A percentile compares a stretch with the other conserved stretches of the same genome.
Conservation (phyloP, 2,888 invertebrate species). For the Thereva nobilitata region DNA sequence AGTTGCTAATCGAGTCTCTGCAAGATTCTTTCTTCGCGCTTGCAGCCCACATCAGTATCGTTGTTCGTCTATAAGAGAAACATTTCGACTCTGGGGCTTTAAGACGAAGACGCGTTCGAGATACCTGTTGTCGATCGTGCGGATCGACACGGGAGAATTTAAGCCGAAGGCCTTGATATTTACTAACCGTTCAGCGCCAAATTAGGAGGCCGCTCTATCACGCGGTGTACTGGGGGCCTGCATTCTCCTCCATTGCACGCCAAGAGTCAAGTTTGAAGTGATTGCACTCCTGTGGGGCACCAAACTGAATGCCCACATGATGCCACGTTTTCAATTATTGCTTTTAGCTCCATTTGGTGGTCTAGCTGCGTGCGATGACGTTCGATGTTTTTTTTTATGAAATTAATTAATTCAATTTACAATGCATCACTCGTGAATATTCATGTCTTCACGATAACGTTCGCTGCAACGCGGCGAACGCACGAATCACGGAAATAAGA, state of each 20-base stretch:
- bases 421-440: slow-evolving; percentile 24
- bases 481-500: background rate
- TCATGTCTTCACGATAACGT: slow-evolving; percentile 15
- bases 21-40: too few relatives aligned
- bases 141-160: slow-evolving; percentile 4
- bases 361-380: too few relatives aligned
- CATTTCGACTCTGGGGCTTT: too few relatives aligned
- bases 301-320: background rate
- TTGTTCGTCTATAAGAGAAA: too few relatives aligned
- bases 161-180: slow-evolving; percentile 23
- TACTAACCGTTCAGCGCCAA: slow-evolving; percentile 15
- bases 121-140: too few relatives aligned
- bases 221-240: background rate
- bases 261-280: slow-evolving; percentile 1
- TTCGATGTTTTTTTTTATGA: background rate
- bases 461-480: slow-evolving; percentile 5
- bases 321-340: slow-evolving; percentile 14
- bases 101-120: too few relatives aligned
- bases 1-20: too few relatives aligned
- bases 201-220: slow-evolving; percentile 23
- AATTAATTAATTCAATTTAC: slow-evolving; percentile 9
- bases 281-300: slow-evolving; percentile 15
- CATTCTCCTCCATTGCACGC: slow-evolving; percentile 18
- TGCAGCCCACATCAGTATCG: too few relatives aligned
- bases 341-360: too few relatives aligned